Evolutionary conservation across 2,113 vertebrate genomes (phyloP).

Genomic region (Xiphophorus couchianus): DNA sequence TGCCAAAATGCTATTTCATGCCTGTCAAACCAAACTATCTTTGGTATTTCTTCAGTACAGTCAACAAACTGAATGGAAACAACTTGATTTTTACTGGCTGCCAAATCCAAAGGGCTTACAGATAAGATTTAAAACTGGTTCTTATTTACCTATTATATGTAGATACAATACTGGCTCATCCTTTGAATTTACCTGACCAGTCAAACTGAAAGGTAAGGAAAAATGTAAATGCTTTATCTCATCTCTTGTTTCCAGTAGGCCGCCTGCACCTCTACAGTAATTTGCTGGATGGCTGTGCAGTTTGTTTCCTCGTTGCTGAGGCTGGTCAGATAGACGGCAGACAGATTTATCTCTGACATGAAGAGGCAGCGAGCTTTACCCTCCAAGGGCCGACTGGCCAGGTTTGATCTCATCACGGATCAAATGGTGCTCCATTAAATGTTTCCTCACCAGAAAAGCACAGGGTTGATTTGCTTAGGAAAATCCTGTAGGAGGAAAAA

Average conservation of each 20-base stretch:
- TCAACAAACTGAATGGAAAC: not conserved
- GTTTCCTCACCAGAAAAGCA: slow-evolving; percentile 60
- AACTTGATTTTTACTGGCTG: not conserved
- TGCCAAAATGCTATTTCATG: not conserved
- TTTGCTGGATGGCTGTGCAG: slow-evolving; percentile 13
- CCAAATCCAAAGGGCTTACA: not conserved
- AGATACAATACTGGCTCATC: not conserved
- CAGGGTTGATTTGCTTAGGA: slow-evolving; percentile 64
- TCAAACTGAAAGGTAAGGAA: not conserved
- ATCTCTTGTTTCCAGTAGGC: not conserved
- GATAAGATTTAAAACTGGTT: not conserved
- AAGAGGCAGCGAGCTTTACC: slow-evolving; percentile 59
- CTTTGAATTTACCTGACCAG: not conserved
- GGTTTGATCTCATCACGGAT: slow-evolving; percentile 66
- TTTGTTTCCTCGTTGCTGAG: not conserved
- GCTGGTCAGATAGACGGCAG: slow-evolving; percentile 54
- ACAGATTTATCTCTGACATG: slow-evolving; percentile 63
- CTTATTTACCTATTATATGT: not conserved
- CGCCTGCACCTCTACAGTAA: slow-evolving; percentile 7
- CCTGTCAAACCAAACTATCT: not conserved
- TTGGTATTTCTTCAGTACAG: not conserved
- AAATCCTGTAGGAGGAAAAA: slow-evolving; percentile 64
- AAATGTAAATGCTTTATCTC: not conserved
- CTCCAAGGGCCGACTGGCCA: slow-evolving; percentile 39
- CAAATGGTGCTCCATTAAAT: slow-evolving; percentile 57